Conservation (phyloP, 2,888 invertebrate species). For the Prenolepis imparis region DNA sequence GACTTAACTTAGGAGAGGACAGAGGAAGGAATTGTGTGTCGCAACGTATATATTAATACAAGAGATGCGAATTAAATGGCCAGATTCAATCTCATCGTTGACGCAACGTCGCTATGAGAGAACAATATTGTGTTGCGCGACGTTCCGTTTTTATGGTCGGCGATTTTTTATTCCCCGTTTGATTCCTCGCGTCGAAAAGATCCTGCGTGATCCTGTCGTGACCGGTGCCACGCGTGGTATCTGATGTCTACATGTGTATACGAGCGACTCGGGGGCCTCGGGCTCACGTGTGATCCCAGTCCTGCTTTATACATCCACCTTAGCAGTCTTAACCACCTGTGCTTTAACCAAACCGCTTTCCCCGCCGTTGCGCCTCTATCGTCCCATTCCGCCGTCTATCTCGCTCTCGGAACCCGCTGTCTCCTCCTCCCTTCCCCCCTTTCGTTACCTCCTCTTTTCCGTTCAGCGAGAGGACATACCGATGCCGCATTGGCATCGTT, state of each 20-base stretch:
- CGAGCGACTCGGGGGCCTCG: slow-evolving; percentile 71
- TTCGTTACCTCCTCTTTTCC: slow-evolving; percentile 40
- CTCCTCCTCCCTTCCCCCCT: neutral
- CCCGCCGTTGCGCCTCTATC: slow-evolving; percentile 41
- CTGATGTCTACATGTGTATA: slow-evolving; percentile 81
- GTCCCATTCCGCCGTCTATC: slow-evolving; percentile 3
- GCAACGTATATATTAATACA: neutral
- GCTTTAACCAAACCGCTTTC: slow-evolving; percentile 66
- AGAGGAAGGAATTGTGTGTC: neutral
- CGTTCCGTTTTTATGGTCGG: slow-evolving; percentile 5
- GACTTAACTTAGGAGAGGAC: neutral
- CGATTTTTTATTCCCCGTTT: slow-evolving; percentile 60
- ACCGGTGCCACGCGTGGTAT: slow-evolving; percentile 79
- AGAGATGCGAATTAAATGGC: slow-evolving; percentile 24
- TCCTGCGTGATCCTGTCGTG: slow-evolving; percentile 75
- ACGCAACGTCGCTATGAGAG: slow-evolving; percentile 39
- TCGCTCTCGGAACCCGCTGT: slow-evolving; percentile 27
- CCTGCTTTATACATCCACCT: slow-evolving; percentile 74
- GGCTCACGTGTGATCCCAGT: slow-evolving; percentile 80
- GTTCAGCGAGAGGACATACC: slow-evolving; percentile 55
- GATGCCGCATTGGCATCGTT: slow-evolving; percentile 47
- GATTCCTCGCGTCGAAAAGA: slow-evolving; percentile 71
- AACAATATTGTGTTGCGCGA: slow-evolving; percentile 50
- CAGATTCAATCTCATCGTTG: slow-evolving; percentile 21
- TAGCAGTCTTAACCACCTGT: slow-evolving; percentile 77